phyloP scores from a whole-genome alignment of 2,113 vertebrate species.

The Poecilia latipinna region DNA sequence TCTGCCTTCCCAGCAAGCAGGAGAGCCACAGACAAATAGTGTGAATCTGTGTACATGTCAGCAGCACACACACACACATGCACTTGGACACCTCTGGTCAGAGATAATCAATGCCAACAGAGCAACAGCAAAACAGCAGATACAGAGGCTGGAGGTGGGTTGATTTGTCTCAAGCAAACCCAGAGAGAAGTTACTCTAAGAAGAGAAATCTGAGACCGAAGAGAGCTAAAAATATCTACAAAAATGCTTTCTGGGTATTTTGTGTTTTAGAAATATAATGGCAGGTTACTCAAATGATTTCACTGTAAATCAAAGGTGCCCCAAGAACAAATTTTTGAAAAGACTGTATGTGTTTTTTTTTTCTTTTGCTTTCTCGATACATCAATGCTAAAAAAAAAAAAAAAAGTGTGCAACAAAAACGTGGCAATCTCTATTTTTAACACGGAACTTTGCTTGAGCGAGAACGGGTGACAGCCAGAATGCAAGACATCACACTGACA shows the following conservation, averaged over 20 bases:
- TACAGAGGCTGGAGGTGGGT: conserved; percentile 29
- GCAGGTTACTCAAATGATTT: conserved; percentile 38
- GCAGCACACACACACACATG: conserved; percentile 36
- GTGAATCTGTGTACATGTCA: neutral
- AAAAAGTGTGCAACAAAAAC: conserved; percentile 28
- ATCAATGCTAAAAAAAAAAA: conserved; percentile 12
- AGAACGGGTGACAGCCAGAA: conserved; percentile 32
- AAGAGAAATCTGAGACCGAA: conserved; percentile 5
- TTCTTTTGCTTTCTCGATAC: neutral
- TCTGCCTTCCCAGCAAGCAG: conserved; percentile 71
- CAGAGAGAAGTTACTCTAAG: conserved; percentile 30
- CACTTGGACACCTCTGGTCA: conserved; percentile 32
- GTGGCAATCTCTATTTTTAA: conserved; percentile 52
- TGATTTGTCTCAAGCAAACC: conserved; percentile 45
- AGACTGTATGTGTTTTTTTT: neutral
- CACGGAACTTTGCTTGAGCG: conserved; percentile 22
- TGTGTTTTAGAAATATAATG: conserved; percentile 24
- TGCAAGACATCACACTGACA: conserved; percentile 64
- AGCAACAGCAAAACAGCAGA: conserved; percentile 40
- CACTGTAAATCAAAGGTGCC: conserved; percentile 6
- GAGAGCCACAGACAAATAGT: conserved; percentile 30
- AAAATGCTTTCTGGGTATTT: conserved; percentile 17
- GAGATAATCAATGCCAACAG: conserved; percentile 70
- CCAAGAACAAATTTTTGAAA: neutral
- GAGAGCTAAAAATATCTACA: conserved; percentile 33